These are phyloP conservation scores for Halictus quadricinctus DNA, from an alignment of 2,888 invertebrate species.

Conservation along the genomic window DNA sequence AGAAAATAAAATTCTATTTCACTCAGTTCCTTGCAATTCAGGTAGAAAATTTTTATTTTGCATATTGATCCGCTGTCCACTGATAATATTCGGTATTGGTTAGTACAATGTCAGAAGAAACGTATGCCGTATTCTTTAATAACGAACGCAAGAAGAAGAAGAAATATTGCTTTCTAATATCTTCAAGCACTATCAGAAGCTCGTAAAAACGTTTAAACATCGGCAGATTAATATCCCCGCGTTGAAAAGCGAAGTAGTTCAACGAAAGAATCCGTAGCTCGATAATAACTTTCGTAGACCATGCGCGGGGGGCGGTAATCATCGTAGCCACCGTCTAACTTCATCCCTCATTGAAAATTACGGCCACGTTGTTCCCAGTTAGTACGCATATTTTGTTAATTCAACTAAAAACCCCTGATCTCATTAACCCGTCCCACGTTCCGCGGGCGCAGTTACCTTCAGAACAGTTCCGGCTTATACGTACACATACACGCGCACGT, in stretches of 20 bases:
- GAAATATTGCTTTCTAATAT: neutral
- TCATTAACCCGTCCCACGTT: slow-evolving; percentile 60
- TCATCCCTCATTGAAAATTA: slow-evolving; percentile 57
- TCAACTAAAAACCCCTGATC: slow-evolving; percentile 64
- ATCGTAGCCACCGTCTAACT: slow-evolving; percentile 39
- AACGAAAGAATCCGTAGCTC: neutral
- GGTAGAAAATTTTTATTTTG: neutral
- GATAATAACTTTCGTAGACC: slow-evolving; percentile 15
- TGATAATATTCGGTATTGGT: neutral
- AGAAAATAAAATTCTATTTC: neutral
- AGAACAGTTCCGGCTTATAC: slow-evolving; percentile 48
- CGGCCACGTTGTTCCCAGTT: slow-evolving; percentile 45
- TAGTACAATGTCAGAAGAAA: neutral
- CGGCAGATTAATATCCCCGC: neutral
- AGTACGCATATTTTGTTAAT: slow-evolving; percentile 61
- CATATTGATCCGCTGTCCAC: neutral
- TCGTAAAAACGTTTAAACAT: neutral
- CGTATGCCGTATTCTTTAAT: too few relatives aligned
- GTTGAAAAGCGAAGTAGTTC: neutral
- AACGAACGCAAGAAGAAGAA: neutral
- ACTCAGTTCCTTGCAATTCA: neutral
- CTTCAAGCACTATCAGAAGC: neutral
- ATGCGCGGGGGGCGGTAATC: slow-evolving; percentile 40
- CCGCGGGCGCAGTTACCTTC: slow-evolving; percentile 54
- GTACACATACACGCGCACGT: neutral